Percentiles rank a stretch among this genome's conserved stretches.
Evolutionary conservation across 2,888 invertebrate genomes (phyloP).

Genomic region (Minunthozetes semirufus): DNA sequence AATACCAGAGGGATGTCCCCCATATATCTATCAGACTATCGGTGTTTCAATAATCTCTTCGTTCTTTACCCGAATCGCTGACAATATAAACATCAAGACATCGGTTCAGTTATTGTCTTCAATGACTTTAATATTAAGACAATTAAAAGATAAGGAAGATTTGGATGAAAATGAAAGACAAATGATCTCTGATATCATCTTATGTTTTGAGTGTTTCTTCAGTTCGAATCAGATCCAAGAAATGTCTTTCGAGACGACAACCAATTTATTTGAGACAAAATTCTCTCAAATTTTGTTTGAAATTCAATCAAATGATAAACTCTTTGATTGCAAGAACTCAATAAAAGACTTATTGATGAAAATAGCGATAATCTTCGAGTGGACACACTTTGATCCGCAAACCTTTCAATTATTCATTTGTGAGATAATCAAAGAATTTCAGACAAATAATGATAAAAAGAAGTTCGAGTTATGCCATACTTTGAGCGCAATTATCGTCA

Average conservation of each 20-base stretch:
- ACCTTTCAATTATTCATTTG: not conserved
- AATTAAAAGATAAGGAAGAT: not conserved
- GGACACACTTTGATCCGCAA: slow-evolving; percentile 1
- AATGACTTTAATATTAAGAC: not conserved
- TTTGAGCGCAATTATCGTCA: not conserved
- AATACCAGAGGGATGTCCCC: not conserved
- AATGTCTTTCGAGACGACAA: not conserved
- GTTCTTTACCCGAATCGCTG: not conserved
- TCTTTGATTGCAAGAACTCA: not conserved
- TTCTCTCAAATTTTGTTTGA: slow-evolving; percentile 15
- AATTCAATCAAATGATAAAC: not conserved
- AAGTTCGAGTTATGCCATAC: slow-evolving; percentile 11
- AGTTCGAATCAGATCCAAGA: not conserved
- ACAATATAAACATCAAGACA: not conserved
- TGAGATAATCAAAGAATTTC: not conserved
- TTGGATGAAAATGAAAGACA: slow-evolving; percentile 14
- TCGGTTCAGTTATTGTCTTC: slow-evolving; percentile 15
- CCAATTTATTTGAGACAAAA: slow-evolving; percentile 16
- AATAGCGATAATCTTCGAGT: slow-evolving; percentile 5
- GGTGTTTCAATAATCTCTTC: slow-evolving; percentile 8
- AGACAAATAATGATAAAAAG: not conserved
- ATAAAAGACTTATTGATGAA: not conserved
- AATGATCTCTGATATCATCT: slow-evolving; percentile 14
- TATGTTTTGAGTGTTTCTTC: slow-evolving; percentile 26
- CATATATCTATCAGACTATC: slow-evolving; percentile 17